Evolutionary conservation across 2,888 invertebrate genomes (phyloP).

Genomic region (Dione vanillae): DNA sequence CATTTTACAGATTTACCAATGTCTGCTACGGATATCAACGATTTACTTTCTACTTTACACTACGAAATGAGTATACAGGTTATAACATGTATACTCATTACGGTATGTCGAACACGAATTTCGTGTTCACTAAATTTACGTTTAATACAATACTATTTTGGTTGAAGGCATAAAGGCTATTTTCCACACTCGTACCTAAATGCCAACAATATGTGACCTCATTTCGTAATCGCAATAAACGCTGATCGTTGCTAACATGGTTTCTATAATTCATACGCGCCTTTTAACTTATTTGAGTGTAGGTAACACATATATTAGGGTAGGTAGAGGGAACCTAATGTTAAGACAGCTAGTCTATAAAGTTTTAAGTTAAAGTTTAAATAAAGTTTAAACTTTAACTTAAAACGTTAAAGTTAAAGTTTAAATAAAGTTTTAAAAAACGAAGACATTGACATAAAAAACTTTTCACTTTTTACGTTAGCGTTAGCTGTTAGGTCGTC

Average conservation of each 20-base stretch:
- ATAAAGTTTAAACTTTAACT: no score
- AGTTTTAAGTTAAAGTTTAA: no score
- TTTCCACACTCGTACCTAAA: slow-evolving; percentile 11
- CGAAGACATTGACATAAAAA: no score
- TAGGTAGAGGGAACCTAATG: no score
- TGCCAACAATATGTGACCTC: slow-evolving; percentile 15
- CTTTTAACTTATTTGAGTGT: neutral
- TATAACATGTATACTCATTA: slow-evolving; percentile 6
- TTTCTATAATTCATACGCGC: slow-evolving; percentile 19
- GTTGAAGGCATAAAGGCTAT: slow-evolving; percentile 10
- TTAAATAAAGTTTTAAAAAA: no score
- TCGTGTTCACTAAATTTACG: slow-evolving; percentile 17
- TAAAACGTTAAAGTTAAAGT: no score
- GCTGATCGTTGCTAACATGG: slow-evolving; percentile 6
- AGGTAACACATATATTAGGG: neutral
- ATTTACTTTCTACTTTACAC: neutral
- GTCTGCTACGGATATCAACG: neutral
- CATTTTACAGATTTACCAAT: no score
- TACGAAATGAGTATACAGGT: no score
- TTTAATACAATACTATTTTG: slow-evolving; percentile 7
- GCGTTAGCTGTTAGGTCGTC: no score
- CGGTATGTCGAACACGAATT: neutral
- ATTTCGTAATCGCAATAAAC: slow-evolving; percentile 14
- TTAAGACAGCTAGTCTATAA: no score
- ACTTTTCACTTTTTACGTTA: no score